These are phyloP conservation scores for Lasioglossum albipes DNA, from an alignment of 1,140 invertebrate species.

Conservation along the genomic window DNA sequence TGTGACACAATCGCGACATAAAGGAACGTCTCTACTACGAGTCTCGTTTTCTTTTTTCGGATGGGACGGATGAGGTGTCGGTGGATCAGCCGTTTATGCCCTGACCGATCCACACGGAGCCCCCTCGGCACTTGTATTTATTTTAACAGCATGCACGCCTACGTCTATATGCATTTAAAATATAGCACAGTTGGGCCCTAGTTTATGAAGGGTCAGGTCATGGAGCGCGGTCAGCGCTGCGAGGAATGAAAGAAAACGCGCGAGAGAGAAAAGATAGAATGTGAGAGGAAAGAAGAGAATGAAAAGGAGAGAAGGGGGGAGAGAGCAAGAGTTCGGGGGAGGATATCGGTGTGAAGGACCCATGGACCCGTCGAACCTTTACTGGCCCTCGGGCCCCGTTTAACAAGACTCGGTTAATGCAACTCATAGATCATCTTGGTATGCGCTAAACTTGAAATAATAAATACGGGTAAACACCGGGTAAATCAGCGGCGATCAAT, in stretches of 20 bases:
- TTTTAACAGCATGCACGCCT: slow-evolving; percentile 78
- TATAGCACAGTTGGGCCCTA: slow-evolving; percentile 79
- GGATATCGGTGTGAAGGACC: slow-evolving; percentile 40
- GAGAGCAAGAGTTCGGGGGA: slow-evolving; percentile 32
- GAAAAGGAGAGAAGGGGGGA: slow-evolving; percentile 24
- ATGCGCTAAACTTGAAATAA: slow-evolving; percentile 77
- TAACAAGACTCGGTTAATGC: slow-evolving; percentile 80
- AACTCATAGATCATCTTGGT: slow-evolving; percentile 77
- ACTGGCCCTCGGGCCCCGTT: slow-evolving; percentile 72
- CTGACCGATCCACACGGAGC: slow-evolving; percentile 70
- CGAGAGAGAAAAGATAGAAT: slow-evolving; percentile 60
- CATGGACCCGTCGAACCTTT: slow-evolving; percentile 68
- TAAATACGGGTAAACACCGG: slow-evolving; percentile 79
- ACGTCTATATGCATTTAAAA: slow-evolving; percentile 79
- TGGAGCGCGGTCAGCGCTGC: slow-evolving; percentile 65
- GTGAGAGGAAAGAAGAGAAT: slow-evolving; percentile 38
- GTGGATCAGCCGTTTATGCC: slow-evolving; percentile 69
- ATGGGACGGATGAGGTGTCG: slow-evolving; percentile 69
- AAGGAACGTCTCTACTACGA: slow-evolving; percentile 38
- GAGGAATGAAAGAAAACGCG: slow-evolving; percentile 62
- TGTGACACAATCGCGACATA: slow-evolving; percentile 48
- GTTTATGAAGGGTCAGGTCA: slow-evolving; percentile 80
- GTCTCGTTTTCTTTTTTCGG: slow-evolving; percentile 45
- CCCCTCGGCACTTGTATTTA: slow-evolving; percentile 72
- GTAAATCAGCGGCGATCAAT: slow-evolving; percentile 77